A percentile compares a stretch with the other conserved stretches of the same genome.
Evolutionary conservation across 2,888 invertebrate species (phyloP).

Genomic region (Cephus nigrinus): DNA sequence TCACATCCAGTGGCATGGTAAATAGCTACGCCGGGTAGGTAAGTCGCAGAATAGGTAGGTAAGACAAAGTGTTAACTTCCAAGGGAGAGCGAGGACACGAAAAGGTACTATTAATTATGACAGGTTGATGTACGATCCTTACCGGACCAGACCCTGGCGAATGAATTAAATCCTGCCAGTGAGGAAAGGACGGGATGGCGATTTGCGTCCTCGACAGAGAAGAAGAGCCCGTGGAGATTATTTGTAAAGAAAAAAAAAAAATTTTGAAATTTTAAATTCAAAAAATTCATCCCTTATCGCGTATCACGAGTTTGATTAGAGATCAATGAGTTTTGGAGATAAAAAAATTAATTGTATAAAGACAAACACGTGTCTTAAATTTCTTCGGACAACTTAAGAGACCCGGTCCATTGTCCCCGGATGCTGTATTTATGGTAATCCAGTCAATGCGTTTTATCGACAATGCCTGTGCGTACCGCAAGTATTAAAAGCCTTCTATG

Average conservation of each 20-base stretch:
- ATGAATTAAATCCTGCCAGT: conserved; percentile 48
- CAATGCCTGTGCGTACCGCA: conserved; percentile 50
- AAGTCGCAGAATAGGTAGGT: conserved; percentile 39
- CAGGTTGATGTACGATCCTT: conserved; percentile 59
- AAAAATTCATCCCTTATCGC: too few species aligned
- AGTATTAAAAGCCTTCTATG: conserved; percentile 62
- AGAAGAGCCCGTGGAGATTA: background rate
- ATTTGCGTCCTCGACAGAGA: background rate
- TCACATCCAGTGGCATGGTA: conserved; percentile 18
- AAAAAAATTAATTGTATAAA: too few species aligned
- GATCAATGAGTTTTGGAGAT: too few species aligned
- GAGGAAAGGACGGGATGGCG: background rate
- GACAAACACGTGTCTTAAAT: too few species aligned
- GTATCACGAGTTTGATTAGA: too few species aligned
- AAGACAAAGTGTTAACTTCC: conserved; percentile 54
- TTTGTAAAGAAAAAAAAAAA: background rate
- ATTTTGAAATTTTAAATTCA: background rate
- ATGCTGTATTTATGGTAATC: conserved; percentile 54
- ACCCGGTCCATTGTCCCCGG: conserved; percentile 5
- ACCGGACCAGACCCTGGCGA: conserved; percentile 40
- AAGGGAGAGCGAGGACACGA: conserved; percentile 43
- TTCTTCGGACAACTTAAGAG: too few species aligned
- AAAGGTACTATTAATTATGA: conserved; percentile 59
- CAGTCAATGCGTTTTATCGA: conserved; percentile 59
- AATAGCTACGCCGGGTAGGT: conserved; percentile 44